Base-by-base conservation (phyloP, 1,140 invertebrate species). In the Solenopsis invicta region DNA sequence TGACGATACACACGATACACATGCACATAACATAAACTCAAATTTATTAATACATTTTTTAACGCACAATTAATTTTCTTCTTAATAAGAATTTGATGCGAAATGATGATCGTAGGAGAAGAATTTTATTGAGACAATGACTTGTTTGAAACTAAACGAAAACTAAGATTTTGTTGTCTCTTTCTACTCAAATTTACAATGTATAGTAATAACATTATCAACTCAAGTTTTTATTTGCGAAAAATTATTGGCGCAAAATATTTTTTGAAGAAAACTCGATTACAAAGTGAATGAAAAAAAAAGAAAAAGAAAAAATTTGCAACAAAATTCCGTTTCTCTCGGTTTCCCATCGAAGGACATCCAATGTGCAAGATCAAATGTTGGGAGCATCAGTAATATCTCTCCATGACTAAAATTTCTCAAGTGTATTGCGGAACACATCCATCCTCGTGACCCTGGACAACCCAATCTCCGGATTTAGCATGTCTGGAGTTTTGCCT, bases 391-490 rank as follows among this genome's bases (percentile, higher is more conserved):
- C 52, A 48, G 21, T 56, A 74, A 75, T 75, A 84, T 84, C 54
- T 75, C 41, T 50, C 12, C 54, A 9, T 21, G 80, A 18, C 67
- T 82, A 82, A 82, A 59, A 74, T 82, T 81, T 81, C 77, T 81
- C 77, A 81, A 81, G 77, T 81, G 66, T 72, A 82, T 72, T 66
- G 67, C 67, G 41, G 52, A 82, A 82, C 67, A 52, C 67, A 59
- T 82, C 67, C 54, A 82, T 82, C 67, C 80, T 82, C 80, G 52
- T 74, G 80, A 59, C 67, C 54, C 67, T 82, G 80, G 80, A 82
- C 67, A 82, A 82, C 67, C 80, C 80, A 82, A 82, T 82, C 80
- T 82, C 80, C 80, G 80, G 80, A 84, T 84, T 84, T 75, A 84
- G 69, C 80, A 61, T 81, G 69, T 61, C 69, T 74, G 80, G 80